A percentile compares a stretch with the other conserved stretches of the same genome.
Evolutionary conservation across 2,797 vertebrate genomes (phyloP).

Genomic region (Zalophus californianus): DNA sequence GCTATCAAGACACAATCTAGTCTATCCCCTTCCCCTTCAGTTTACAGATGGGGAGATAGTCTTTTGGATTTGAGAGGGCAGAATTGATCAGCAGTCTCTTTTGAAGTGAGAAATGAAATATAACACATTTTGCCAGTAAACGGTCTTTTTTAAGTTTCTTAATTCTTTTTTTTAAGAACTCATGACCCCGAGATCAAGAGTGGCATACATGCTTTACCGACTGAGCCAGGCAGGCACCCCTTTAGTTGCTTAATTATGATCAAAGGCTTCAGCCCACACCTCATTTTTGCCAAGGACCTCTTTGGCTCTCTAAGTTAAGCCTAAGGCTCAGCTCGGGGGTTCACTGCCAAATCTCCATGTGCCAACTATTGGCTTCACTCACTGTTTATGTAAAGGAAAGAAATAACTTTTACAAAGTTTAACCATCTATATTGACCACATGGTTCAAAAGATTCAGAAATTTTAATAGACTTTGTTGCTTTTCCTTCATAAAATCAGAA

Average conservation of each 20-base stretch:
- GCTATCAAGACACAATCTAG: conserved; percentile 13
- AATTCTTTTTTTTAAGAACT: neutral
- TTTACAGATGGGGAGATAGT: conserved; percentile 47
- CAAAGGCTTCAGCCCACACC: conserved; percentile 43
- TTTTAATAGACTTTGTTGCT: accelerated
- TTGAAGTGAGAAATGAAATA: neutral
- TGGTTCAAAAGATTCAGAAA: neutral
- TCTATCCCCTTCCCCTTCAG: neutral
- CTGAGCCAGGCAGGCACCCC: neutral
- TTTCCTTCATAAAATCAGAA: conserved; percentile 41
- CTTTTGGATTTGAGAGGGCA: neutral
- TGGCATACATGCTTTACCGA: neutral
- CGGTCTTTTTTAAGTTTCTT: neutral
- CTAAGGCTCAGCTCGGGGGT: neutral
- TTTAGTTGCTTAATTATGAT: conserved; percentile 35
- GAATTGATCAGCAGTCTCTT: conserved; percentile 55
- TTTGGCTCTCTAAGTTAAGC: conserved; percentile 23
- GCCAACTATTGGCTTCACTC: conserved; percentile 52
- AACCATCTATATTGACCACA: neutral
- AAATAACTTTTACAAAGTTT: conserved; percentile 61
- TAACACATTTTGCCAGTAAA: neutral
- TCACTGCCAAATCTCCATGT: neutral
- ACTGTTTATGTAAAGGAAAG: neutral
- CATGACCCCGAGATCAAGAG: neutral
- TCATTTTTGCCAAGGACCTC: conserved; percentile 58